phyloP scores from a whole-genome alignment of 2,888 invertebrate genomes.

The Mongoloraphidia duomilia region DNA sequence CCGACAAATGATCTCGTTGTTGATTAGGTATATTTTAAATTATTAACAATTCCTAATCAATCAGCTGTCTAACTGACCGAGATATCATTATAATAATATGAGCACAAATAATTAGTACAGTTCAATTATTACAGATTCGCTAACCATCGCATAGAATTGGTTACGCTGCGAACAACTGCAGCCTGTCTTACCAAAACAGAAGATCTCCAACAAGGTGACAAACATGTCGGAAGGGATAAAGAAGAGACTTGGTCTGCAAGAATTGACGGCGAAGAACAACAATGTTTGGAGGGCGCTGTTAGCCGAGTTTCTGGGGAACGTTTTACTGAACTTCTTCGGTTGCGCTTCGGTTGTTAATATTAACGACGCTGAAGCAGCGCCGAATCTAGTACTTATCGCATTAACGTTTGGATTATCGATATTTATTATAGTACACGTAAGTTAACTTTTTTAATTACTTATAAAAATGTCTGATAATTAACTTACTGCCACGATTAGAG shows the following conservation, averaged over 20 bases:
- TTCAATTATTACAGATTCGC: too few species aligned
- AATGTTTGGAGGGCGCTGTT: slow-evolving; percentile 67
- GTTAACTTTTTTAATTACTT: slow-evolving; percentile 7
- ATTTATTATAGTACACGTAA: slow-evolving; percentile 59
- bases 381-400: slow-evolving; percentile 53
- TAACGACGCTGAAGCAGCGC: slow-evolving; percentile 22
- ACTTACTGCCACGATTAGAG: background rate
- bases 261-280: slow-evolving; percentile 50
- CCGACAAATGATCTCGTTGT: too few species aligned
- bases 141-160: too few species aligned
- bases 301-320: slow-evolving; percentile 78
- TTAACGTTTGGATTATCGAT: slow-evolving; percentile 78
- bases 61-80: too few species aligned
- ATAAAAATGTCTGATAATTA: background rate
- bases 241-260: slow-evolving; percentile 52
- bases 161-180: too few species aligned
- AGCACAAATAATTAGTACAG: too few species aligned
- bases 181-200: too few species aligned
- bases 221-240: slow-evolving; percentile 37
- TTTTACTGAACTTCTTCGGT: slow-evolving; percentile 78
- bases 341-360: slow-evolving; percentile 63
- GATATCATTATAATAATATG: too few species aligned
- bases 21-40: too few species aligned
- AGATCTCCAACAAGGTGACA: too few species aligned
- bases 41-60: too few species aligned